Conservation (phyloP, 2,797 vertebrate species). For the Thalassophryne amazonica region DNA sequence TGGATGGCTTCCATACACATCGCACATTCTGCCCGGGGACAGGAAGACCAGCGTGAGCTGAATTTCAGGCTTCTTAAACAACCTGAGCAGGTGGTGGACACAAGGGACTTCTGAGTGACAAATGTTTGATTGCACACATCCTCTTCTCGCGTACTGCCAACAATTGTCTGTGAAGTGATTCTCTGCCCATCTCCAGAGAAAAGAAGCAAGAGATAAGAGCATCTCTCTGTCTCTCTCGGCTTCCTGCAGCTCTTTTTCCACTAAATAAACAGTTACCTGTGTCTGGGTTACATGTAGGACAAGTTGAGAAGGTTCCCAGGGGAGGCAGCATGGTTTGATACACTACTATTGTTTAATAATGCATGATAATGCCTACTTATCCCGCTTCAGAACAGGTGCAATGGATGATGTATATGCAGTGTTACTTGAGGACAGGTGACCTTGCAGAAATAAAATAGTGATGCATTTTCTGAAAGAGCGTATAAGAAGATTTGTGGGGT, state of each 20-base stretch:
- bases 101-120: slow-evolving; percentile 23
- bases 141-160: slow-evolving; percentile 1
- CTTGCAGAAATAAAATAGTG: slow-evolving; percentile 27
- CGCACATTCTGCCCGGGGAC: not conserved
- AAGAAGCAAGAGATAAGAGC: not conserved
- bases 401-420: not conserved
- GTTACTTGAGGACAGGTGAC: slow-evolving; percentile 28
- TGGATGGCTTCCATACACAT: slow-evolving; percentile 31
- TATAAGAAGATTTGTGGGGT: slow-evolving; percentile 1
- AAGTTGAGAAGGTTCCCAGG: slow-evolving; percentile 24
- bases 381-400: slow-evolving; percentile 16
- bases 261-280: slow-evolving; percentile 17
- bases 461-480: not conserved
- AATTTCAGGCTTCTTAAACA: slow-evolving; percentile 7
- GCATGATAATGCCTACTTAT: slow-evolving; percentile 30
- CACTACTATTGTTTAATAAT: slow-evolving; percentile 51
- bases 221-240: not conserved
- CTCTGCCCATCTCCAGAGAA: slow-evolving; percentile 4
- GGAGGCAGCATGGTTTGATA: slow-evolving; percentile 28
- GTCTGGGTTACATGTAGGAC: slow-evolving; percentile 25
- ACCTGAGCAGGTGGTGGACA: slow-evolving; percentile 3
- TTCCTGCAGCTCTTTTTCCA: not conserved
- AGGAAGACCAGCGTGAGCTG: not conserved
- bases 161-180: slow-evolving; percentile 5
- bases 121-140: slow-evolving; percentile 20